These are phyloP conservation scores for Pelosia muscerda DNA, from an alignment of 2,888 invertebrate species.

Conservation along the genomic window DNA sequence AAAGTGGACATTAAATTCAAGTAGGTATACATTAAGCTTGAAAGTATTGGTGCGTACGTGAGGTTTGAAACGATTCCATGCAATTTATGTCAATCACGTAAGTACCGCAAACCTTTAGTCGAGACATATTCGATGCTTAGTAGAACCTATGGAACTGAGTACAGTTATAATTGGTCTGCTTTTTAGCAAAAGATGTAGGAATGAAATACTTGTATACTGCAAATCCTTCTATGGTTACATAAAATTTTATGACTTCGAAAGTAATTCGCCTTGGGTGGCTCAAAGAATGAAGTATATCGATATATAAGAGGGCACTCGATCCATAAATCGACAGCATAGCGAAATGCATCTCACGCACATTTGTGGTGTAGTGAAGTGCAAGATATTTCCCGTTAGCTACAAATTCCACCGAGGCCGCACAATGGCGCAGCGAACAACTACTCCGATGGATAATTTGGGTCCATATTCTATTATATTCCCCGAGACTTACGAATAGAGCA, in stretches of 20 bases:
- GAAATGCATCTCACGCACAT: conserved; percentile 73
- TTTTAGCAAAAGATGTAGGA: conserved; percentile 44
- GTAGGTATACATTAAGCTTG: conserved; percentile 42
- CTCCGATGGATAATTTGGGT: conserved; percentile 74
- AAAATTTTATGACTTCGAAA: conserved; percentile 35
- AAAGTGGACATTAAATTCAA: conserved; percentile 34
- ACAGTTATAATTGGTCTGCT: conserved; percentile 39
- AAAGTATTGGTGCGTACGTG: conserved; percentile 35
- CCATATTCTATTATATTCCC: conserved; percentile 70
- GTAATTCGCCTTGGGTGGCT: conserved; percentile 31
- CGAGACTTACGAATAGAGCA: conserved; percentile 62
- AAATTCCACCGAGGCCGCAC: conserved; percentile 73
- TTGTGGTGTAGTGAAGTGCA: conserved; percentile 64
- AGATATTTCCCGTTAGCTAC: conserved; percentile 76
- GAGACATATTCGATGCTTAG: conserved; percentile 35
- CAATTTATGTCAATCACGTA: conserved; percentile 51
- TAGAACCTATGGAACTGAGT: conserved; percentile 9
- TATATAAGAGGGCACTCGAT: conserved; percentile 30
- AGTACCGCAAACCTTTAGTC: conserved; percentile 39
- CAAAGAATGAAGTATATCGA: conserved; percentile 23
- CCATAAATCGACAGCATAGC: conserved; percentile 59
- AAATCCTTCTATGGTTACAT: conserved; percentile 34
- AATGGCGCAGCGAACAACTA: conserved; percentile 64
- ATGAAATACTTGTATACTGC: conserved; percentile 37
- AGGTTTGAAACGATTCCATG: conserved; percentile 35